Base-by-base conservation (phyloP, 2,797 vertebrate species). In the Argentina silus region DNA sequence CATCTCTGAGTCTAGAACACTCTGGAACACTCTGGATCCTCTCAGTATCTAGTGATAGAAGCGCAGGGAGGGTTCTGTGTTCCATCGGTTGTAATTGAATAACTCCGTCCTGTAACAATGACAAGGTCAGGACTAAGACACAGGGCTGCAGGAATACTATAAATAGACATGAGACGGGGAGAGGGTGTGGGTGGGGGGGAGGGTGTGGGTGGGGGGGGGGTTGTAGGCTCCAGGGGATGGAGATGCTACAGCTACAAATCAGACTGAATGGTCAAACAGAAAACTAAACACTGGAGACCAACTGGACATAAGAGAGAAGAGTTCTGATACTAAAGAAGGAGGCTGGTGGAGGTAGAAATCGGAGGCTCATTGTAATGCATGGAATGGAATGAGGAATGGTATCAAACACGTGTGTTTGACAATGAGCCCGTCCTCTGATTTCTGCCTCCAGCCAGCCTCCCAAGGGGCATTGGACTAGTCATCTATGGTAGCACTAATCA, bases 81-180 rank as follows among this genome's bases (percentile, higher is more conserved):
- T 12, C 17, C 17, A 17, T 23, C n/a, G 62, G 7, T 4, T 45
- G 10, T 19, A 45, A 64, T 19, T 53, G 43, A 71, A 60, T 17
- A 27, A 12, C n/a, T 51, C 19, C 48, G 21, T 23, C 36, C n/a
- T 72, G 45, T 63, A 27, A 56, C 11, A 5, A 45, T 36, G 62
- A 59, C 56, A 70, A 72, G 72, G 73, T 51, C 69, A 61, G 57
- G 47, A 6, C 60, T 21, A 57, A 36, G 50, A 67, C 42, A 43
- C 6, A 71, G n/a, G 45, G 21, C 69, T 56, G n/a, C 45, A 14
- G 53, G 51, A 45, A n/a, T 15, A n/a, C 45, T 15, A 53, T n/a
- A 72, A 62, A 77, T 77, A 62, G 67, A 67, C 11, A 3, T 23
- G 7, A 62, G 14, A 42, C 55, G 48, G 21, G 27, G 27, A 36